Evolutionary conservation across 2,888 invertebrate genomes (phyloP).

Genomic region (Theodoxus fluviatilis): DNA sequence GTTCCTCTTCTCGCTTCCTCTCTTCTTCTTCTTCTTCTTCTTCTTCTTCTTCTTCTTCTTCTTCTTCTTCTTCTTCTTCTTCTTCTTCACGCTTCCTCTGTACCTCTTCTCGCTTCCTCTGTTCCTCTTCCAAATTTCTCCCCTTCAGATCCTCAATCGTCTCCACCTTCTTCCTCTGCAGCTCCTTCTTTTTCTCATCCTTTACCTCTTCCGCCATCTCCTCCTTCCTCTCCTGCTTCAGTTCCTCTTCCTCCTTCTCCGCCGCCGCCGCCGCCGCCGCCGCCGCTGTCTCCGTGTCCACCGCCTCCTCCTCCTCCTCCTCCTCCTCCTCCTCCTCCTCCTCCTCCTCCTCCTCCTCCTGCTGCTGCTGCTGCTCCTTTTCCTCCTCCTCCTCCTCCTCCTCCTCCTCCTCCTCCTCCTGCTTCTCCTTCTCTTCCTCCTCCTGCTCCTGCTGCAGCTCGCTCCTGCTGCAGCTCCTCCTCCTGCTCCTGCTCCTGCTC

Average conservation of each 20-base stretch:
- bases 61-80: slow-evolving; percentile 26
- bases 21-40: slow-evolving; percentile 19
- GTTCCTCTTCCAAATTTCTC: background rate
- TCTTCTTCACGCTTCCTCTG: background rate
- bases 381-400: slow-evolving; percentile 27
- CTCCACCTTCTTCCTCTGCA: slow-evolving; percentile 30
- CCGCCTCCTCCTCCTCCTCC: background rate
- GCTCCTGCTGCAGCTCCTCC: slow-evolving; percentile 30
- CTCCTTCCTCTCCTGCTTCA: background rate
- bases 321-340: background rate
- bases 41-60: slow-evolving; percentile 32
- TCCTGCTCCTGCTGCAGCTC: too few relatives aligned
- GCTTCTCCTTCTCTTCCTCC: background rate
- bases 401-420: background rate
- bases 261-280: background rate
- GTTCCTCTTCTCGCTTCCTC: background rate
- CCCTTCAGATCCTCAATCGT: slow-evolving; percentile 23
- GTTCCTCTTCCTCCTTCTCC: background rate
- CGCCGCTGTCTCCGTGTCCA: background rate
- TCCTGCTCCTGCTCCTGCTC: background rate
- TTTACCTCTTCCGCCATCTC: background rate
- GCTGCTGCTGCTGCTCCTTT: slow-evolving; percentile 22
- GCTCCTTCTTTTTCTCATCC: slow-evolving; percentile 23
- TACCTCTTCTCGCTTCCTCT: background rate
- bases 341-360: background rate